A percentile compares a stretch with the other conserved stretches of the same genome.
Conservation (phyloP, 2,797 vertebrate genomes). For the Siniperca undulata region DNA sequence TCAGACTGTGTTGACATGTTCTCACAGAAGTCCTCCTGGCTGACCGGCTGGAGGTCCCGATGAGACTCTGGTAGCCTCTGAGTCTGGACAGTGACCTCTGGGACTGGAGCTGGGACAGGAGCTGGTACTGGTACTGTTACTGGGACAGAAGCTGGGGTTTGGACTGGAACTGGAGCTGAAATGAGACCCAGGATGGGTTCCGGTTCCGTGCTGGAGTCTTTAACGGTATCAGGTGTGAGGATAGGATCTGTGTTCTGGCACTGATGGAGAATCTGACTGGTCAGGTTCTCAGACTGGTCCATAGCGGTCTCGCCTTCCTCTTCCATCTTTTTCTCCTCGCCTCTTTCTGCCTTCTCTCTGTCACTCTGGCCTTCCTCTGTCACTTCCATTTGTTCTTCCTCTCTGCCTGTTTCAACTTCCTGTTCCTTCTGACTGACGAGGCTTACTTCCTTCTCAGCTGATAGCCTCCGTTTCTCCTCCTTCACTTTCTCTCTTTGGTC, state of each 20-base stretch:
- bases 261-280: conserved; percentile 20
- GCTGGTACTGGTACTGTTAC: neutral
- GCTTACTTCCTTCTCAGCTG: neutral
- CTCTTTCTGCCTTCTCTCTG: conserved; percentile 30
- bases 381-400: conserved; percentile 60
- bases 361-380: conserved; percentile 59
- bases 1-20: conserved; percentile 82
- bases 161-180: neutral
- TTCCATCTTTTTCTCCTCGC: conserved; percentile 50
- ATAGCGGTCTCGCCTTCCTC: conserved; percentile 52
- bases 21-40: conserved; percentile 82
- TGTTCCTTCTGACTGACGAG: neutral
- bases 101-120: neutral
- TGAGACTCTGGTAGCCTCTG: conserved; percentile 61
- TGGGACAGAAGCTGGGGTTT: neutral
- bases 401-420: conserved; percentile 4
- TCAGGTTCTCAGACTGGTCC: conserved; percentile 63
- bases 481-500: conserved; percentile 59
- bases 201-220: conserved; percentile 23
- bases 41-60: conserved; percentile 51
- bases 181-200: conserved; percentile 27
- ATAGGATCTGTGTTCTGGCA: neutral
- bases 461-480: conserved; percentile 33
- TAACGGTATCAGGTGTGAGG: accelerated
- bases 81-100: conserved; percentile 54